Percentiles rank a stretch among this genome's conserved stretches.
Conservation (phyloP, 2,797 vertebrate species). For the Arnoldichthys spilopterus region DNA sequence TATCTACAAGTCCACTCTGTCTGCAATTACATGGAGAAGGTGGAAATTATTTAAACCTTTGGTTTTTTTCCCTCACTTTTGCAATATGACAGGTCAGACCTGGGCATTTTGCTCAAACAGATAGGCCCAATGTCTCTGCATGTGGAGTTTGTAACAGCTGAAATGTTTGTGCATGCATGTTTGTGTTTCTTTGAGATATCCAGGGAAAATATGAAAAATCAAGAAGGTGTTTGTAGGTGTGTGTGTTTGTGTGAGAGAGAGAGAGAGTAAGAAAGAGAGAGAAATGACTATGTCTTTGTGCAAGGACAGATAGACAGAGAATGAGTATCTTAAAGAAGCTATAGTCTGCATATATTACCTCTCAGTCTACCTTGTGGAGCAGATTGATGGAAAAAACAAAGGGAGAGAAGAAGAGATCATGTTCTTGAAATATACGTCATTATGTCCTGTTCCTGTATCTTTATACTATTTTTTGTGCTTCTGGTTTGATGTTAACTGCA, state of each 20-base stretch:
- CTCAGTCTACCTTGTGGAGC: neutral
- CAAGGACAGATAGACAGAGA: constrained; percentile 13
- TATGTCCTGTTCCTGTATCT: too few relatives aligned
- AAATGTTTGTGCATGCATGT: neutral
- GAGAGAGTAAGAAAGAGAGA: neutral
- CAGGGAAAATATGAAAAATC: neutral
- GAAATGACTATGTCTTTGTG: constrained; percentile 1
- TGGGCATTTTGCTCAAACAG: neutral
- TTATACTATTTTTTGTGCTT: too few relatives aligned
- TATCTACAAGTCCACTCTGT: constrained; percentile 21
- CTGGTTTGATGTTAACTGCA: too few relatives aligned
- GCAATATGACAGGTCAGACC: neutral
- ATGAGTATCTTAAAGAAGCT: neutral
- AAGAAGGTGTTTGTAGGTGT: neutral
- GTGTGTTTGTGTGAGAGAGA: neutral
- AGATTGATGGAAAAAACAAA: too few relatives aligned
- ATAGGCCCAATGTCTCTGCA: neutral
- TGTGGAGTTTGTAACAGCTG: neutral
- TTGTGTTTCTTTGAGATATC: constrained; percentile 19
- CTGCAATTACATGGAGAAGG: constrained; percentile 25
- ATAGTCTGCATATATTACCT: constrained; percentile 5
- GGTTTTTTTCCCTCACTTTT: neutral
- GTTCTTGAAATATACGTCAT: neutral
- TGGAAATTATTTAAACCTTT: neutral
- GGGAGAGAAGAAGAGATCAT: neutral